Evolutionary conservation across 2,113 vertebrate species (phyloP), one percentile per base, ranked within the genome.

Genomic region (Ranitomeya variabilis): DNA sequence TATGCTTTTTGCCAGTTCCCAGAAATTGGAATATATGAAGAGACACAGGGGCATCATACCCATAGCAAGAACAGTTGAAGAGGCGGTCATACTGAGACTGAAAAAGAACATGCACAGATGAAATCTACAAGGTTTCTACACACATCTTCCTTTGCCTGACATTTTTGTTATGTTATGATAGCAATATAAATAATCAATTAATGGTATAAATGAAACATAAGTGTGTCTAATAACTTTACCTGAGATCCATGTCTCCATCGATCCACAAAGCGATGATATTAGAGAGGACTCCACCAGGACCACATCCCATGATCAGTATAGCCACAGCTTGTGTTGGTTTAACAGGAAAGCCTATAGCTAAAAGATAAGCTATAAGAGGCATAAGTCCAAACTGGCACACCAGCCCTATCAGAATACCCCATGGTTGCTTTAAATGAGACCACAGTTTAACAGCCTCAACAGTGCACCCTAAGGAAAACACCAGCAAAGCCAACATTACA

Each of bases 211-310:
- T 31, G 26, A 31, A 31, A 31, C 26, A 31, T 31, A 31, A 31
- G 26, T 31, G 26, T 31, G 26, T 31, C 26, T 67, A 67, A 78
- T 37, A 62, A 62, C 1, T 87, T 88, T 89, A 95, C 95, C 94
- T 95, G 92, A 95, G 94, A 90, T 95, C 94, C 94, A 95, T 95
- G 90, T 95, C 94, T 79, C 26, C 95, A 74, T 95, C 94, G 15
- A 92, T 89, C 95, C 95, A 95, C 89, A 93, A 94, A 55, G 93
- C 92, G 78, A 95, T 91, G 57, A 95, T 90, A 77, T 95, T 95
- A 0, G 94, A 94, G 84, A 93, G 18, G 78, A 89, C 89, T 10
- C 95, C 94, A 6, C 95, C 95, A 0, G 94, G 95, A 26, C 93
- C 93, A 86, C 92, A 93, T 4, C 94, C 95, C 93, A 93, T 90